Conservation (phyloP, 2,113 vertebrate genomes). For the Tyrannus savana region DNA sequence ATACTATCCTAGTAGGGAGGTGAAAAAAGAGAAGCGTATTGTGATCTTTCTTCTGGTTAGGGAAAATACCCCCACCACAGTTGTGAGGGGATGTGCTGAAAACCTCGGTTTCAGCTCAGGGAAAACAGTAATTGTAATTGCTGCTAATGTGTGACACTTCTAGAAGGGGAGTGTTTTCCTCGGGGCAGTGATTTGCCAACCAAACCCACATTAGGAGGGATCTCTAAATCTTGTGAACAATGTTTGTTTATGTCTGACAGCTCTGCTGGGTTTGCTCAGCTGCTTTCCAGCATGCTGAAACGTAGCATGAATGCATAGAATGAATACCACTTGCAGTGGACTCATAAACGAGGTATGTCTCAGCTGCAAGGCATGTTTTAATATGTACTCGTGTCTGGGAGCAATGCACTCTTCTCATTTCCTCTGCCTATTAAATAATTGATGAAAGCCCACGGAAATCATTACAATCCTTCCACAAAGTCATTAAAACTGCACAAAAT, state of each 20-base stretch:
- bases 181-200: background rate
- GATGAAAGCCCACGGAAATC: background rate
- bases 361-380: slow-evolving; percentile 23
- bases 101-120: background rate
- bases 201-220: background rate
- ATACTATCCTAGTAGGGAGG: background rate
- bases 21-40: background rate
- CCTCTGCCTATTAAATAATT: slow-evolving; percentile 6
- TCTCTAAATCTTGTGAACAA: background rate
- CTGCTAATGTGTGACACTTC: background rate
- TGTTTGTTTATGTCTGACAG: background rate
- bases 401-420: slow-evolving; percentile 4
- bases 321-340: background rate
- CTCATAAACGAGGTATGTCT: background rate
- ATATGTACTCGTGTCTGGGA: background rate
- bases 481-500: background rate
- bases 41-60: background rate
- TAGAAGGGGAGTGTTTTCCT: background rate
- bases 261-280: slow-evolving; percentile 28
- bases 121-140: background rate
- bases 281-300: slow-evolving; percentile 39
- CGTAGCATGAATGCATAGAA: background rate
- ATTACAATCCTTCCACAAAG: background rate
- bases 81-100: background rate
- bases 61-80: background rate